Evolutionary conservation across 2,113 vertebrate genomes (phyloP), one percentile per base, ranked within the genome.

Genomic region (Cyprinodon tularosa): DNA sequence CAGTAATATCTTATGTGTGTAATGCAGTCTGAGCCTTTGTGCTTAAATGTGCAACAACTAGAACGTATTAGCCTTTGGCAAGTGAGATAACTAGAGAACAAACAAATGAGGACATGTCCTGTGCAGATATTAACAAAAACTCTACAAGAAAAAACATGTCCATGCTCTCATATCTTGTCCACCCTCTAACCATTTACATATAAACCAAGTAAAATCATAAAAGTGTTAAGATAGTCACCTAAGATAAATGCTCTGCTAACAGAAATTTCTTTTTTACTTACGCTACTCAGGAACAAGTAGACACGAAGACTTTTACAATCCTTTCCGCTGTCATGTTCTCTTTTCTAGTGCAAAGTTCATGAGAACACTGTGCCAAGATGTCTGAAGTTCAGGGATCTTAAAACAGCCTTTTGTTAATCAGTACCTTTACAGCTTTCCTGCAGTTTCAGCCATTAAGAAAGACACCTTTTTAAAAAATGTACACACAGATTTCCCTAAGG

Each of bases 341-440:
- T 53, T 62, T 67, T 80, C 64, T 71, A 69, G 88, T 85, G 62
- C 92, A 92, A 92, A 91, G 91, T 88, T 90, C 67, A 66, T 13
- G 12, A 1, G 40, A 65, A 66, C 38, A 12, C 66, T 44, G 66
- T 13, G 47, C 38, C 57, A 63, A 15, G 77, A 44, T n/a, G 38
- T 50, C 62, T 45, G 65, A 59, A 36, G 4, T 1, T 22, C 29
- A 45, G n/a, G 39, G 39, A n/a, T 53, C 15, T 40, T n/a, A 38
- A 62, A 78, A 63, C 42, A 62, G 57, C 11, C 11, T 64, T 20
- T 42, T 20, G 75, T 88, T 84, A 85, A 88, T 83, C 38, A 86
- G 29, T 86, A 59, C 13, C 40, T 39, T 57, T 13, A 45, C 61
- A 70, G 15, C 40, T 37, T 68, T 37, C 11, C n/a, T 22, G 42